A percentile compares a stretch with the other conserved stretches of the same genome.
These are phyloP conservation scores for Coturnix japonica DNA, from an alignment of 2,113 vertebrate genomes.

Conservation along the genomic window DNA sequence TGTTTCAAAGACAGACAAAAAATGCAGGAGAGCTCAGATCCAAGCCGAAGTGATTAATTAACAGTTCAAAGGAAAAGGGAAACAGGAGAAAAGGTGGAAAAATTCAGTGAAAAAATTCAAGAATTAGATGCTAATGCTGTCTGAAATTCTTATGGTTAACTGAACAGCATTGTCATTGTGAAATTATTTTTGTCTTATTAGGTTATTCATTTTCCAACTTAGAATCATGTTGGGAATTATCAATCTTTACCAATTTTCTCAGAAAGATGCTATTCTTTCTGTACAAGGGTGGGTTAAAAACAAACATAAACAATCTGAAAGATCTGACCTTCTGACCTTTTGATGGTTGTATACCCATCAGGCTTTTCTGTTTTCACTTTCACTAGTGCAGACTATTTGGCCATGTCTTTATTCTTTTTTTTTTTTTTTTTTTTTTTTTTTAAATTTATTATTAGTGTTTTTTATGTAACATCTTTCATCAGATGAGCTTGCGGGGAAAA, in stretches of 20 bases:
- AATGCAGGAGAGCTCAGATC: background rate
- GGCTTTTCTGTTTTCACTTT: conserved; percentile 1
- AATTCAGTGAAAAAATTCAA: background rate
- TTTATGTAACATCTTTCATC: background rate
- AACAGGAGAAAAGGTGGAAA: conserved; percentile 6
- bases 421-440: background rate
- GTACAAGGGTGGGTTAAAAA: background rate
- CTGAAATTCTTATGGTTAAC: background rate
- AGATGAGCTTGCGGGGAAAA: conserved; percentile 17
- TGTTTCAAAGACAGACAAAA: background rate
- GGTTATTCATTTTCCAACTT: conserved; percentile 44
- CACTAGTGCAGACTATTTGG: background rate
- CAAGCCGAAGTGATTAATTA: conserved; percentile 2
- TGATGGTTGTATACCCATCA: background rate
- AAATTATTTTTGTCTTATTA: conserved; percentile 11
- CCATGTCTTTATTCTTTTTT: background rate
- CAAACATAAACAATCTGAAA: background rate
- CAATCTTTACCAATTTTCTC: background rate
- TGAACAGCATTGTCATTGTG: background rate
- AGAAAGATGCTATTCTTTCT: conserved; percentile 11
- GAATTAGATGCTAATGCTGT: background rate
- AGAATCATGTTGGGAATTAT: conserved; percentile 13
- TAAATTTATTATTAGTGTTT: too few species aligned
- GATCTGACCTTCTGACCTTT: conserved; percentile 51
- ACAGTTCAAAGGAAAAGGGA: background rate